phyloP scores from a whole-genome alignment of 1,140 invertebrate species.

The Globodera ellingtonae region DNA sequence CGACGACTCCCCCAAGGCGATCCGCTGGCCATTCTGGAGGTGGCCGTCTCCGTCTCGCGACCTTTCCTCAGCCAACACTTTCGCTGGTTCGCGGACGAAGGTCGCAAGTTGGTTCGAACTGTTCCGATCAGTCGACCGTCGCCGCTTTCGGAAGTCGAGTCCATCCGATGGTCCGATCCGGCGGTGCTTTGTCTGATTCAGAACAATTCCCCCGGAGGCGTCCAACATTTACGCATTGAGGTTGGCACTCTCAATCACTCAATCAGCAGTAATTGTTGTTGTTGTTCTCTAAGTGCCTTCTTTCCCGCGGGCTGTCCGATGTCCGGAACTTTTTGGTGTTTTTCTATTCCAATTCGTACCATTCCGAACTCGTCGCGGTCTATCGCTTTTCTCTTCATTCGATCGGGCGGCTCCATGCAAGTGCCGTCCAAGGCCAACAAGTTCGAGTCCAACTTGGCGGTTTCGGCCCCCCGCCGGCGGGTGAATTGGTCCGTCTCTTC shows the following conservation, averaged over 20 bases:
- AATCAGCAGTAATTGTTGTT: too few relatives aligned
- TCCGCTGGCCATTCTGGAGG: conserved; percentile 43
- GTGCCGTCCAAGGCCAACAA: conserved; percentile 50
- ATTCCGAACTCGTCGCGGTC: conserved; percentile 30
- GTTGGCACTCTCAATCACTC: conserved; percentile 13
- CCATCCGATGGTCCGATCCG: conserved; percentile 44
- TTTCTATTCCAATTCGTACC: conserved; percentile 44
- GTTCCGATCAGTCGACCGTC: conserved; percentile 21
- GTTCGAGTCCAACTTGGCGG: conserved; percentile 37
- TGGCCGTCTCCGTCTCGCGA: conserved; percentile 37
- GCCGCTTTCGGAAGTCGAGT: conserved; percentile 36
- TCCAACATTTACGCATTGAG: conserved; percentile 38
- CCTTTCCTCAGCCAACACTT: conserved; percentile 25
- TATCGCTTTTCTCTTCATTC: conserved; percentile 49
- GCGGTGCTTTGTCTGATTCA: conserved; percentile 43
- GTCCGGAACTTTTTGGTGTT: conserved; percentile 42
- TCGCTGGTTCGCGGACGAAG: conserved; percentile 49
- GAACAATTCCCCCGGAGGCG: conserved; percentile 22
- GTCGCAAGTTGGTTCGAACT: conserved; percentile 38
- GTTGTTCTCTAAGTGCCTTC: conserved; percentile 33
- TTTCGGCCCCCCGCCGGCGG: neutral
- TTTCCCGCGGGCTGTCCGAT: conserved; percentile 31
- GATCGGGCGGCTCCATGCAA: conserved; percentile 40
- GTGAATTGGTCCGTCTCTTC: conserved; percentile 17
- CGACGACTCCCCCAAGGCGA: conserved; percentile 27